Conservation (phyloP, 37 sponge, comb jelly and placozoan genomes). For the Agelas oroides region DNA sequence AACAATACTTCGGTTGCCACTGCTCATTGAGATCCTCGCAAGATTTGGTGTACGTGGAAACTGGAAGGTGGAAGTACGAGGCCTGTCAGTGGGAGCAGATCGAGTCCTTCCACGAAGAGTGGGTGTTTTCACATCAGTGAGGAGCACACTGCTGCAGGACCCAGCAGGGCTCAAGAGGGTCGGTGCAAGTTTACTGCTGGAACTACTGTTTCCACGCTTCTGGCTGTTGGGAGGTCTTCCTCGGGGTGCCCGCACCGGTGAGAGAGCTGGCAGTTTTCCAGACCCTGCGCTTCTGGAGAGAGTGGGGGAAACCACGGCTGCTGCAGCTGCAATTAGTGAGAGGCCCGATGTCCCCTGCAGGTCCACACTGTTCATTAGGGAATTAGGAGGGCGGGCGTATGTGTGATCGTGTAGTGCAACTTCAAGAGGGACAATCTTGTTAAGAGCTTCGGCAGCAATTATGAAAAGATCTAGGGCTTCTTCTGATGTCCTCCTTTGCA, state of each 20-base stretch:
- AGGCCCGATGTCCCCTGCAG: conserved; percentile 76
- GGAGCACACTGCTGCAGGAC: conserved; percentile 53
- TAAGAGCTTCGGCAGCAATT: conserved; percentile 73
- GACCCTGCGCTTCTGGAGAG: conserved; percentile 38
- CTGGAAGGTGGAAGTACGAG: conserved; percentile 32
- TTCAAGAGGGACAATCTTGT: conserved; percentile 63
- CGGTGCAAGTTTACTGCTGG: conserved; percentile 59
- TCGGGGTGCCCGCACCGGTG: conserved; percentile 81
- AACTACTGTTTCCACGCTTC: conserved; percentile 40
- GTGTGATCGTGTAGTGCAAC: conserved; percentile 85
- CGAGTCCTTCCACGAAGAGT: conserved; percentile 50
- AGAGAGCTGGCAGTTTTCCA: conserved; percentile 26
- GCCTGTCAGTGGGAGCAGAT: conserved; percentile 60
- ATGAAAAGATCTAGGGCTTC: conserved; percentile 70
- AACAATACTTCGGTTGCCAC: background rate
- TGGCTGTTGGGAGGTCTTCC: conserved; percentile 82
- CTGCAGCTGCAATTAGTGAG: conserved; percentile 86
- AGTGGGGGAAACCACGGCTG: conserved; percentile 87
- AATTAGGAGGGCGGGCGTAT: conserved; percentile 61
- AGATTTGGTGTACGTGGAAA: conserved; percentile 32
- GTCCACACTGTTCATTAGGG: conserved; percentile 57
- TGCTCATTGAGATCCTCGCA: conserved; percentile 26
- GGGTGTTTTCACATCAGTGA: conserved; percentile 59
- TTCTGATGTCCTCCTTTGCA: conserved; percentile 10
- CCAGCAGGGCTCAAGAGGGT: conserved; percentile 81